These are phyloP conservation scores for Drosophila insularis DNA, from an alignment of 1,140 invertebrate species.

Conservation along the genomic window DNA sequence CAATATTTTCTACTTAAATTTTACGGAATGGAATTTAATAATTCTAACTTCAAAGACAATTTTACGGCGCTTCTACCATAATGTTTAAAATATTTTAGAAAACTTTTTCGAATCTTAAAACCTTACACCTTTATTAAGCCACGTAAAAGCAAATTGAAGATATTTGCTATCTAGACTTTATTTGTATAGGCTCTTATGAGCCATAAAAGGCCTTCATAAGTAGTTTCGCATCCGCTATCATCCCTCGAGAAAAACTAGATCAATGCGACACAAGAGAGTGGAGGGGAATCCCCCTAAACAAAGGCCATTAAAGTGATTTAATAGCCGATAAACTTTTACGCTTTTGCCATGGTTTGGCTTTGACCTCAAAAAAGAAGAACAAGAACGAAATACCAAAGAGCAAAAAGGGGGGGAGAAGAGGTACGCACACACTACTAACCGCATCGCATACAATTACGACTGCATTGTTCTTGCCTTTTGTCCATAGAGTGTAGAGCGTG, in stretches of 20 bases:
- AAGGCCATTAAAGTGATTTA: conserved; percentile 77
- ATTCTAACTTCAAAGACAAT: too few relatives aligned
- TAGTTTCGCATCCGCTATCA: conserved; percentile 2
- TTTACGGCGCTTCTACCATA: too few relatives aligned
- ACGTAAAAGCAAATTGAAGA: background rate
- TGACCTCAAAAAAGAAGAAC: conserved; percentile 48
- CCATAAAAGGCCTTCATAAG: conserved; percentile 1
- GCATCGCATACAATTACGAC: conserved; percentile 75
- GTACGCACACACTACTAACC: conserved; percentile 51
- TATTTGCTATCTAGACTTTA: background rate
- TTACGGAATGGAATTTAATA: too few relatives aligned
- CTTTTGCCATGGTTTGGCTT: conserved; percentile 36
- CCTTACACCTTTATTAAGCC: background rate
- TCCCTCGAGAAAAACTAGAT: conserved; percentile 21
- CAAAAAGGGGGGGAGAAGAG: conserved; percentile 4
- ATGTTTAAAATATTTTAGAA: too few relatives aligned
- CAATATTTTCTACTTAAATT: too few relatives aligned
- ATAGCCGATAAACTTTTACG: conserved; percentile 66
- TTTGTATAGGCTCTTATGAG: background rate
- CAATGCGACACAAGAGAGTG: background rate
- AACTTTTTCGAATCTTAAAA: background rate
- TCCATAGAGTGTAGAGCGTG: conserved; percentile 26
- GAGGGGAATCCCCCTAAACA: conserved; percentile 7
- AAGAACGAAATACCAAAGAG: conserved; percentile 21
- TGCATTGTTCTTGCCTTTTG: conserved; percentile 72